Evolutionary conservation across 2,888 invertebrate species (phyloP).

Genomic region (Agriotes lineatus): DNA sequence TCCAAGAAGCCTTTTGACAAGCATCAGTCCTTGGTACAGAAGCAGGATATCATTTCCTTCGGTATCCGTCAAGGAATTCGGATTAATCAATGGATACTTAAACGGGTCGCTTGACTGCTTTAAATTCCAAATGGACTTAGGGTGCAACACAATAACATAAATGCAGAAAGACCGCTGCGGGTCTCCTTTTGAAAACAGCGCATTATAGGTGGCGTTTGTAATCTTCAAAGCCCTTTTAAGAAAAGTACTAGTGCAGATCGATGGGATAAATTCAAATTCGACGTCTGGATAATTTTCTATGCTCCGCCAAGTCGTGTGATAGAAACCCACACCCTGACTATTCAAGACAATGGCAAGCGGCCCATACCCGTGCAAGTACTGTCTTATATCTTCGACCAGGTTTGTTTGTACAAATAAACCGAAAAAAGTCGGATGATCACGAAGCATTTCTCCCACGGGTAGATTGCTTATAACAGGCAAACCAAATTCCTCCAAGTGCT

Average conservation of each 20-base stretch:
- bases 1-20: constrained; percentile 46
- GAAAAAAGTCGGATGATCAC: constrained; percentile 80
- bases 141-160: constrained; percentile 49
- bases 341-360: constrained; percentile 49
- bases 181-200: constrained; percentile 46
- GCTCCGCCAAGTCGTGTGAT: constrained; percentile 43
- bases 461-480: constrained; percentile 52
- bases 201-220: constrained; percentile 52
- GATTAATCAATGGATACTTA: constrained; percentile 55
- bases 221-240: constrained; percentile 43
- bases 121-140: constrained; percentile 53
- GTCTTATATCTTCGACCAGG: constrained; percentile 41
- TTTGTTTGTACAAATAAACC: constrained; percentile 72
- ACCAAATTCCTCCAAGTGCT: constrained; percentile 45
- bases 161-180: constrained; percentile 42
- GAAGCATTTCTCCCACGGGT: constrained; percentile 56
- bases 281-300: constrained; percentile 52
- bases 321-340: constrained; percentile 48
- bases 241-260: constrained; percentile 58
- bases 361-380: constrained; percentile 49
- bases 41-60: no score
- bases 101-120: constrained; percentile 51
- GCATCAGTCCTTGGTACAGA: no score
- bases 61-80: constrained; percentile 50
- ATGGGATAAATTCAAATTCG: constrained; percentile 66